Evolutionary conservation across 1,140 invertebrate genomes (phyloP).

Genomic region (Neodiprion virginianus): DNA sequence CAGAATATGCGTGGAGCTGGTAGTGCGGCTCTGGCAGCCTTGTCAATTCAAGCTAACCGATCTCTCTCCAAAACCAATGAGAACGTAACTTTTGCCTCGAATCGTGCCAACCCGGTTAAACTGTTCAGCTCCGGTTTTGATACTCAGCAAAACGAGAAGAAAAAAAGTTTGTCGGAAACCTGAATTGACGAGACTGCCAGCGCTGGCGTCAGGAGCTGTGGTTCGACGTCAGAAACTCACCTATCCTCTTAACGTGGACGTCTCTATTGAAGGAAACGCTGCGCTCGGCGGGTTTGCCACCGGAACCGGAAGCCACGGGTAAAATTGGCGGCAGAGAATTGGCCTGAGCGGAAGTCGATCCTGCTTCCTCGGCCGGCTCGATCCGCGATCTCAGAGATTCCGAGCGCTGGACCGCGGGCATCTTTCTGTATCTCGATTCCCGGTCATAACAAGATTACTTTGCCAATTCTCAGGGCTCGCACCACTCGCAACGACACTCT

Average conservation of each 20-base stretch:
- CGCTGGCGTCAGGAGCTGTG: background rate
- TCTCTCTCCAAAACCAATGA: no score
- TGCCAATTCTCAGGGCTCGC: conserved; percentile 1
- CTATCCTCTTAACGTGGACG: conserved; percentile 87
- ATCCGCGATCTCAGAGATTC: conserved; percentile 66
- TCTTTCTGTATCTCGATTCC: conserved; percentile 46
- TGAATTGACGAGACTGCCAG: conserved; percentile 2
- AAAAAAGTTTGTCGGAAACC: no score
- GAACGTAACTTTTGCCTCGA: no score
- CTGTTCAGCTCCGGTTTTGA: no score
- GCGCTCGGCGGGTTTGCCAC: conserved; percentile 62
- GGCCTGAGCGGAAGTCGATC: conserved; percentile 37
- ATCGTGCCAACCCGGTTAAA: no score
- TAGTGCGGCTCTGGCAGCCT: conserved; percentile 43
- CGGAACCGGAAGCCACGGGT: conserved; percentile 34
- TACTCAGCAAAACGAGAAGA: no score
- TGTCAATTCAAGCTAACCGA: background rate
- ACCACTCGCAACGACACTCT: conserved; percentile 5
- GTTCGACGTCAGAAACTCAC: conserved; percentile 67
- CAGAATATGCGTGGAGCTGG: conserved; percentile 46
- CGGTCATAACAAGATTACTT: conserved; percentile 45
- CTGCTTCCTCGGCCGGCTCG: conserved; percentile 50
- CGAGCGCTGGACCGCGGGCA: conserved; percentile 65
- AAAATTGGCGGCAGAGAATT: conserved; percentile 28
- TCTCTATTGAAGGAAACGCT: conserved; percentile 87